Conservation (phyloP, 2,113 vertebrate species). For the Amblyornis subalaris region DNA sequence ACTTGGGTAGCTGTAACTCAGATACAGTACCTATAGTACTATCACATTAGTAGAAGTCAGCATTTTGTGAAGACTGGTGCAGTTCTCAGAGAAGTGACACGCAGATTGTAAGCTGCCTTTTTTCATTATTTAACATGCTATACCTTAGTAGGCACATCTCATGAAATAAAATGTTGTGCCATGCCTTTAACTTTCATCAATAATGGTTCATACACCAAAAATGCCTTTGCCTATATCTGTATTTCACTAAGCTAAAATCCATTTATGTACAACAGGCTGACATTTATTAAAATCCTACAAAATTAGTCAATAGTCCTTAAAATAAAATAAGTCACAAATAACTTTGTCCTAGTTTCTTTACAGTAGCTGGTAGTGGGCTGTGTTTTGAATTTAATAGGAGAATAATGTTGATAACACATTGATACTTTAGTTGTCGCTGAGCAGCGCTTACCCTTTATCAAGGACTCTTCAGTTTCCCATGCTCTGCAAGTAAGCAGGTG, state of each 20-base stretch:
- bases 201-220: not conserved
- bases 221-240: not conserved
- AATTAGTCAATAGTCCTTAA: not conserved
- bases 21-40: not conserved
- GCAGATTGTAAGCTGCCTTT: not conserved
- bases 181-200: not conserved
- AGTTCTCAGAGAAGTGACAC: not conserved
- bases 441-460: not conserved
- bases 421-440: not conserved
- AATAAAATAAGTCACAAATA: not conserved
- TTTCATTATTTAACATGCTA: not conserved
- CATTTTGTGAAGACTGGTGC: not conserved
- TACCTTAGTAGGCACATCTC: not conserved
- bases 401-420: not conserved
- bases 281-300: not conserved
- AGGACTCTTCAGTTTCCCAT: not conserved
- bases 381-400: not conserved
- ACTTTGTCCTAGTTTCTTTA: not conserved
- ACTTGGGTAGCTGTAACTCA: not conserved
- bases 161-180: not conserved
- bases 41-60: not conserved
- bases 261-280: not conserved
- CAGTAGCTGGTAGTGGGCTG: too few relatives aligned
- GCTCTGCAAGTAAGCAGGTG: not conserved
- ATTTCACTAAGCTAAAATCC: not conserved